These are phyloP conservation scores for Cataglyphis altisquamis DNA, from an alignment of 2,888 invertebrate species.

Conservation along the genomic window DNA sequence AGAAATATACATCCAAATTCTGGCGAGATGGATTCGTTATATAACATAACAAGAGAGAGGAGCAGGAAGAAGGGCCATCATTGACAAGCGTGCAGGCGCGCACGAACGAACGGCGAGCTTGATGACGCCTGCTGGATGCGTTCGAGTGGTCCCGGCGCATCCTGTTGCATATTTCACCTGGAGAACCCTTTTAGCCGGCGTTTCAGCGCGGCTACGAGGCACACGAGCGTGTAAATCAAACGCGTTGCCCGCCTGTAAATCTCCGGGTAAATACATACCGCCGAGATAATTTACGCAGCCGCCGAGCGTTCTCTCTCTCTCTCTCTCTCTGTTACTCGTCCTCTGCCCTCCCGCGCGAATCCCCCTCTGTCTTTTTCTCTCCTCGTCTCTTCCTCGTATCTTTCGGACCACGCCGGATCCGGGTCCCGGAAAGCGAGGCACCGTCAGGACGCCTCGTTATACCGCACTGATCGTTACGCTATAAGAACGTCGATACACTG, in stretches of 20 bases:
- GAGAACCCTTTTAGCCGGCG: constrained; percentile 77
- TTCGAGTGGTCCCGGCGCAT: constrained; percentile 75
- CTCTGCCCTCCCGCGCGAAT: constrained; percentile 6
- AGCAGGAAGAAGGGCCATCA: constrained; percentile 1
- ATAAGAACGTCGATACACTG: constrained; percentile 64
- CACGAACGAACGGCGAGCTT: constrained; percentile 29
- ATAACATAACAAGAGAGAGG: constrained; percentile 12
- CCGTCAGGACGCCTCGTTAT: constrained; percentile 70
- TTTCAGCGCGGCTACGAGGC: constrained; percentile 72
- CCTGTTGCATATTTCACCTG: constrained; percentile 83
- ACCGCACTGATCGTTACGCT: constrained; percentile 62
- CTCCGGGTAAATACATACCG: constrained; percentile 85
- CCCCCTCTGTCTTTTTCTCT: not conserved
- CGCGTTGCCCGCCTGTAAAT: constrained; percentile 85
- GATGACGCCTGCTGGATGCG: constrained; percentile 74
- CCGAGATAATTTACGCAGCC: constrained; percentile 85
- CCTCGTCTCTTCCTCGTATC: not conserved
- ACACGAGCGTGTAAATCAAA: constrained; percentile 84
- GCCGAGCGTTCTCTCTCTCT: constrained; percentile 57
- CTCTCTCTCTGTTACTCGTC: constrained; percentile 1
- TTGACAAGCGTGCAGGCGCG: constrained; percentile 57
- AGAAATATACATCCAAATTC: not conserved
- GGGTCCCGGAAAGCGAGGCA: constrained; percentile 68
- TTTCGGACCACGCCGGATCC: constrained; percentile 47
- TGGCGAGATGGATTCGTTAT: constrained; percentile 29